Conservation (phyloP, 2,797 vertebrate genomes). For the Chelon auratus region DNA sequence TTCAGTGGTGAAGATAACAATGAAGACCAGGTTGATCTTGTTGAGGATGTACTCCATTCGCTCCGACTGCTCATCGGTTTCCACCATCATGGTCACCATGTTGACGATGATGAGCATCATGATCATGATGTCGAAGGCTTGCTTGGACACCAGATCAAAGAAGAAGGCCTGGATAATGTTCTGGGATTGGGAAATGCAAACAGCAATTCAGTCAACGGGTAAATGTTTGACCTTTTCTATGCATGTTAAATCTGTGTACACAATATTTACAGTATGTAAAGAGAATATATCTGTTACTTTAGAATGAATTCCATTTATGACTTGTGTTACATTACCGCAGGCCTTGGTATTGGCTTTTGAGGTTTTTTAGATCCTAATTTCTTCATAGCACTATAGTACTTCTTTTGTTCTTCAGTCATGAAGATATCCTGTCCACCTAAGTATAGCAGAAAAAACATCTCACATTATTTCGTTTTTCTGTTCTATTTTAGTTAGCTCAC, state of each 20-base stretch:
- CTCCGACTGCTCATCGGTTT: conserved; percentile 94
- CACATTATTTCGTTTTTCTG: conserved; percentile 70
- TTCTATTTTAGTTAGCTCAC: too few species aligned
- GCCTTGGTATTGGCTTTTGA: conserved; percentile 97
- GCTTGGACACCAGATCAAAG: conserved; percentile 96
- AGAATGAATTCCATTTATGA: not conserved
- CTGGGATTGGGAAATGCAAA: conserved; percentile 59
- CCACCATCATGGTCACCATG: conserved; percentile 99
- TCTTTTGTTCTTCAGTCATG: conserved; percentile 99
- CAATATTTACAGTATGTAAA: too few species aligned
- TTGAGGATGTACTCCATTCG: conserved; percentile 91
- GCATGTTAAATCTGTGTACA: too few species aligned
- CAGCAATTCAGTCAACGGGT: not conserved
- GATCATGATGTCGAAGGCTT: conserved; percentile 98
- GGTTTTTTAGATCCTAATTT: conserved; percentile 98
- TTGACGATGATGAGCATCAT: conserved; percentile 99
- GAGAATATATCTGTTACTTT: not conserved
- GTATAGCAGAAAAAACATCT: conserved; percentile 73
- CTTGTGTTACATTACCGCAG: conserved; percentile 83
- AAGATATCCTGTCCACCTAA: conserved; percentile 99
- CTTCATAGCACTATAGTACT: conserved; percentile 99
- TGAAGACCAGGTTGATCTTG: conserved; percentile 96
- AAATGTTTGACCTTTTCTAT: not conserved
- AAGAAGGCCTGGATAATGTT: conserved; percentile 91
- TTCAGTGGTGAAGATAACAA: conserved; percentile 95